phyloP scores from a whole-genome alignment of 2,113 vertebrate species.

The Uropsilus gracilis region DNA sequence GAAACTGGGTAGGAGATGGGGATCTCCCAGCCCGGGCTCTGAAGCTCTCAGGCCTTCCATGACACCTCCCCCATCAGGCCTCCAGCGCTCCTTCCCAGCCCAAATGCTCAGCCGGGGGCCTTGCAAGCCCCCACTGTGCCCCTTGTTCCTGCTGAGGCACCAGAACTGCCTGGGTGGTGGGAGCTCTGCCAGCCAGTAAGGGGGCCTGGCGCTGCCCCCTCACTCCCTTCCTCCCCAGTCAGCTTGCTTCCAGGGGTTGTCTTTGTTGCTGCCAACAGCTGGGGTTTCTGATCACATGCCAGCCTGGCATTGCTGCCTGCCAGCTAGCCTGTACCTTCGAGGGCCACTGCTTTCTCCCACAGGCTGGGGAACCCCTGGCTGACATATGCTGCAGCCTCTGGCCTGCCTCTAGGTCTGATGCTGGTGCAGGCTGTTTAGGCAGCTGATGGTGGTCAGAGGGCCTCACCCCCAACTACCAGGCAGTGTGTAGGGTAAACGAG shows the following conservation, averaged over 20 bases:
- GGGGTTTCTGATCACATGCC: slow-evolving; percentile 56
- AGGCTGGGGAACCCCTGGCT: neutral
- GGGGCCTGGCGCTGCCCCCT: neutral
- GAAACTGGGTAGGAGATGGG: neutral
- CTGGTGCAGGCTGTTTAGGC: fast-evolving
- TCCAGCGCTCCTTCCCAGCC: slow-evolving; percentile 32
- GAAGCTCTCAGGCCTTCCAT: neutral
- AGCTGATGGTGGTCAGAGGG: neutral
- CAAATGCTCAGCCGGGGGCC: neutral
- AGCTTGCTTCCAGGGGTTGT: slow-evolving; percentile 12
- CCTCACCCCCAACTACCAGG: neutral
- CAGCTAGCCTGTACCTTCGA: slow-evolving; percentile 14
- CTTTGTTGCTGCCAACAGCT: slow-evolving; percentile 45
- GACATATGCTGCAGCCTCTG: neutral
- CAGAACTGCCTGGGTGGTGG: neutral
- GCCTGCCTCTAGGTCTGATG: neutral
- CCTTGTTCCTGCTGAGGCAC: neutral
- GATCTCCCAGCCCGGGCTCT: neutral
- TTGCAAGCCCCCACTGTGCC: neutral
- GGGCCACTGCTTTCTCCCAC: neutral
- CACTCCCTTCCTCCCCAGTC: neutral
- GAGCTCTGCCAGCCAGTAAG: neutral
- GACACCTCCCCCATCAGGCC: slow-evolving; percentile 30
- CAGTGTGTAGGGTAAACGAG: too few species aligned
- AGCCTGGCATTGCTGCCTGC: slow-evolving; percentile 37